A percentile compares a stretch with the other conserved stretches of the same genome.
Evolutionary conservation across 2,113 vertebrate species (phyloP).

Genomic region (Todiramphus saurophagus): DNA sequence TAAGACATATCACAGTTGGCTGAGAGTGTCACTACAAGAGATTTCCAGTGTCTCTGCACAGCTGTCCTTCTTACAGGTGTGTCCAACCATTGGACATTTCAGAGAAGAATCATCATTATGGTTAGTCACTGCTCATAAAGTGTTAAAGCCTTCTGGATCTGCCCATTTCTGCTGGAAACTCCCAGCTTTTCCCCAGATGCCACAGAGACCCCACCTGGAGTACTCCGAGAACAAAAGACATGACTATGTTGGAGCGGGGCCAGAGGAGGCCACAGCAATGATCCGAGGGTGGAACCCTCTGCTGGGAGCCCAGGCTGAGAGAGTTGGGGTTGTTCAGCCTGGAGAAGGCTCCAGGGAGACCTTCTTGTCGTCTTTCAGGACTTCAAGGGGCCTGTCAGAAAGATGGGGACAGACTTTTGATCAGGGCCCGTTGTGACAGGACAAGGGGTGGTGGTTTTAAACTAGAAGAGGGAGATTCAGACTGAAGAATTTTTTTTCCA

Average conservation of each 20-base stretch:
- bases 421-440: neutral
- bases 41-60: rapidly evolving
- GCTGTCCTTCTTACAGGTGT: neutral
- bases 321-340: neutral
- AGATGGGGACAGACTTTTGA: neutral
- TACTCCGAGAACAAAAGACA: neutral
- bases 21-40: neutral
- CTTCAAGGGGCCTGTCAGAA: neutral
- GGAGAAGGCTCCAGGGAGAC: neutral
- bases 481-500: neutral
- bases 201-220: neutral
- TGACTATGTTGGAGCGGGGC: neutral
- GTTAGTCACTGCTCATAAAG: neutral
- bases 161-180: neutral
- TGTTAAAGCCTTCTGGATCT: neutral
- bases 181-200: neutral
- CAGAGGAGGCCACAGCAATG: neutral
- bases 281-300: neutral
- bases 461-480: neutral
- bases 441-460: neutral
- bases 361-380: neutral
- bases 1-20: neutral
- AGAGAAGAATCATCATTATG: neutral
- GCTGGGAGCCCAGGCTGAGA: neutral
- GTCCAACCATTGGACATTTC: neutral